Conservation (phyloP, 2,888 invertebrate genomes). For the Drosophila hamatofila region DNA sequence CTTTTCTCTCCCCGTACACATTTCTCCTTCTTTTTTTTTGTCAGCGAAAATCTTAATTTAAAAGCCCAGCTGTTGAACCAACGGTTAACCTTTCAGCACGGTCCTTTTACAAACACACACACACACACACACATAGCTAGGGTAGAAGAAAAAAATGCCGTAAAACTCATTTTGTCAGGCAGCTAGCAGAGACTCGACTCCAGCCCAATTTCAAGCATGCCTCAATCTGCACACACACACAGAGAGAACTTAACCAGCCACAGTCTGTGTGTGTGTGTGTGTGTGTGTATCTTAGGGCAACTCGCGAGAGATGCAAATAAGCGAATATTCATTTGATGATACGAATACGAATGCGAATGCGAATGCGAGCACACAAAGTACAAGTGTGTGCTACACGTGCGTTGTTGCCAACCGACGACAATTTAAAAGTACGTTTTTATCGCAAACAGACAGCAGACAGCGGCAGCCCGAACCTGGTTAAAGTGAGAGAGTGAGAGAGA, state of each 20-base stretch:
- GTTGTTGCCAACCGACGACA: conserved; percentile 55
- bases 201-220: conserved; percentile 35
- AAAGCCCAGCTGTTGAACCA: conserved; percentile 80
- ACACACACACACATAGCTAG: neutral
- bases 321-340: conserved; percentile 80
- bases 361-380: neutral
- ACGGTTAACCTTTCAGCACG: conserved; percentile 73
- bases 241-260: conserved; percentile 26
- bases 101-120: conserved; percentile 48
- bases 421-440: conserved; percentile 77
- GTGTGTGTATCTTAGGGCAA: conserved; percentile 53
- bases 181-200: conserved; percentile 14
- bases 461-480: neutral
- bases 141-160: conserved; percentile 27
- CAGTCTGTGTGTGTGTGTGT: conserved; percentile 10
- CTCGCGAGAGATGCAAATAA: conserved; percentile 73
- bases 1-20: neutral
- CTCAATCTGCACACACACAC: conserved; percentile 38
- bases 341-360: conserved; percentile 46
- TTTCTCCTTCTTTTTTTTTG: conserved; percentile 12
- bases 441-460: conserved; percentile 38
- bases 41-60: conserved; percentile 72
- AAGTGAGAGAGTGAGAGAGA: neutral
- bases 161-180: conserved; percentile 77
- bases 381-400: conserved; percentile 57